phyloP scores from a whole-genome alignment of 2,797 vertebrate genomes.

The Diglossa cyanea region DNA sequence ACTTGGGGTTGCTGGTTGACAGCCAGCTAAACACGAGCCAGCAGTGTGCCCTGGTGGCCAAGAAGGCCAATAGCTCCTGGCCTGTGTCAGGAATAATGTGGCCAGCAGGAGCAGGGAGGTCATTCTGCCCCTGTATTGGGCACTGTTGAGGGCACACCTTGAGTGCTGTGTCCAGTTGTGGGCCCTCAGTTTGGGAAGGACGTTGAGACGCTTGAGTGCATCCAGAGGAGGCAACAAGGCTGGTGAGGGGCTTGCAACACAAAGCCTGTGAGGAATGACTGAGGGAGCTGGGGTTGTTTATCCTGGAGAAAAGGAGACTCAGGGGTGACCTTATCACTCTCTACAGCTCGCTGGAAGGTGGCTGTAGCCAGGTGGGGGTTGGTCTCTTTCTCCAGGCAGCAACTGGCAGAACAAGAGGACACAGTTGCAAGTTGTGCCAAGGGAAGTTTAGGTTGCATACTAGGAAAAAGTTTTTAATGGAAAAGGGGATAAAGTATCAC shows the following conservation, averaged over 20 bases:
- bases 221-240: not conserved
- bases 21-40: not conserved
- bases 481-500: no score
- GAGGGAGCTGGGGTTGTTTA: not conserved
- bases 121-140: rapidly evolving
- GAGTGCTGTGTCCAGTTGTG: not conserved
- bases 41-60: not conserved
- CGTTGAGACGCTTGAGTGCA: rapidly evolving
- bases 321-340: not conserved
- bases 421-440: rapidly evolving
- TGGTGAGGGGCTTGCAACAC: not conserved
- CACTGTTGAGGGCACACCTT: not conserved
- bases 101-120: not conserved
- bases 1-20: rapidly evolving
- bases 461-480: not conserved
- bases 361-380: rapidly evolving
- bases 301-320: not conserved
- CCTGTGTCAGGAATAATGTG: not conserved
- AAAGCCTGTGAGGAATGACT: rapidly evolving
- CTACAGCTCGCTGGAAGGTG: not conserved
- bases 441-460: not conserved
- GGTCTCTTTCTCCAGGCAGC: not conserved
- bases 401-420: not conserved
- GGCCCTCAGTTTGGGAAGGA: not conserved
- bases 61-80: rapidly evolving